Percentiles rank a stretch among this genome's conserved stretches.
phyloP scores from a whole-genome alignment of 2,113 vertebrate genomes.

The Tupaia tana region DNA sequence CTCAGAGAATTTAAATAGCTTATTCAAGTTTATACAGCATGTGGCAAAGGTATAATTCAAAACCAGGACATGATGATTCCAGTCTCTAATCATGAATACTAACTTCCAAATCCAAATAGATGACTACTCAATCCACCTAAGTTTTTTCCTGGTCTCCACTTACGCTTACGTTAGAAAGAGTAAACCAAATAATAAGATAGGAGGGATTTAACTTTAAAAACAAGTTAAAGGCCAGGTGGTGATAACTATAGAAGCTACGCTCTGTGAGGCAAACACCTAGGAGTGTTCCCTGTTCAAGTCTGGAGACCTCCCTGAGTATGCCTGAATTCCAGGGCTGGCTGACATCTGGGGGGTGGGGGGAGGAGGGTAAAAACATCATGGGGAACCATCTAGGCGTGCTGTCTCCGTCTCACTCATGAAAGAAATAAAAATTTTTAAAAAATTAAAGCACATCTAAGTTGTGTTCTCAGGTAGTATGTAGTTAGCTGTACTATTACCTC shows the following conservation, averaged over 20 bases:
- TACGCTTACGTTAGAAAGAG: background rate
- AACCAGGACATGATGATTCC: background rate
- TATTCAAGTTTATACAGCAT: background rate
- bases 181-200: slow-evolving; percentile 22
- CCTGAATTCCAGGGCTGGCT: no score
- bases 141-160: background rate
- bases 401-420: no score
- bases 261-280: no score
- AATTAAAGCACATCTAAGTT: background rate
- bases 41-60: background rate
- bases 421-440: no score
- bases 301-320: no score
- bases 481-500: background rate
- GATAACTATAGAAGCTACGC: no score
- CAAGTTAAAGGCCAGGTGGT: slow-evolving; percentile 7
- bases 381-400: no score
- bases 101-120: slow-evolving; percentile 42
- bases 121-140: background rate
- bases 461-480: background rate
- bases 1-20: background rate
- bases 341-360: no score
- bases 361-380: no score
- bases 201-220: background rate
- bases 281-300: no score
- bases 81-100: background rate